Evolutionary conservation across 2,797 vertebrate species (phyloP).

Genomic region (Xiphorhynchus erythropygius): DNA sequence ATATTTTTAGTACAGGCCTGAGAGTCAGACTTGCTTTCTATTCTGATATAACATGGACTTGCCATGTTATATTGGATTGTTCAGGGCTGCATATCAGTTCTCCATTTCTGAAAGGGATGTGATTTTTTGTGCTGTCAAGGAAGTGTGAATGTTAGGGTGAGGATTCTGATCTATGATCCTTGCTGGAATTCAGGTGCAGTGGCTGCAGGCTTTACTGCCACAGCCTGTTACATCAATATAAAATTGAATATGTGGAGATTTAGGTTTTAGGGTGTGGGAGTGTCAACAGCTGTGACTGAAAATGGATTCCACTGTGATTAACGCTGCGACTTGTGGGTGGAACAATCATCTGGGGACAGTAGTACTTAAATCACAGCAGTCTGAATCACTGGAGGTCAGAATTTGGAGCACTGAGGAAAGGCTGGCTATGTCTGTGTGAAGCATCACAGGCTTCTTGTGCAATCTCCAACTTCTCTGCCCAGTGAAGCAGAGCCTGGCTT

Average conservation of each 20-base stretch:
- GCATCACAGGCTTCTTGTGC: background rate
- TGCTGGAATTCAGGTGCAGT: background rate
- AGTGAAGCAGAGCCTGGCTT: background rate
- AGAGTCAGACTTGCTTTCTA: conserved; percentile 6
- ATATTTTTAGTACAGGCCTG: conserved; percentile 28
- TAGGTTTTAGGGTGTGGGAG: conserved; percentile 14
- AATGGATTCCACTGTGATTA: background rate
- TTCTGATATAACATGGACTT: background rate
- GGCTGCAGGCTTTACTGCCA: background rate
- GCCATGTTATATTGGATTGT: background rate
- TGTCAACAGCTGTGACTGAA: background rate
- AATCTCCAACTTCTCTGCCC: background rate
- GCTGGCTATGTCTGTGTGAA: background rate
- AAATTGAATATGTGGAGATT: background rate
- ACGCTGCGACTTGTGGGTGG: background rate
- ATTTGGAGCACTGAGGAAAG: background rate
- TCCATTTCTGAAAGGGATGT: background rate
- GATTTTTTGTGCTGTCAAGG: background rate
- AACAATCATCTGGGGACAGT: background rate
- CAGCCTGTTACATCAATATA: background rate
- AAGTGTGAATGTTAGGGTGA: background rate
- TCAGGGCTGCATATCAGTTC: background rate
- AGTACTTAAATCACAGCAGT: background rate
- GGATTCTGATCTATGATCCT: background rate
- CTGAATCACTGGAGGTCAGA: background rate